A percentile compares a stretch with the other conserved stretches of the same genome.
phyloP scores from a whole-genome alignment of 2,113 vertebrate species.

The Eurypyga helias region DNA sequence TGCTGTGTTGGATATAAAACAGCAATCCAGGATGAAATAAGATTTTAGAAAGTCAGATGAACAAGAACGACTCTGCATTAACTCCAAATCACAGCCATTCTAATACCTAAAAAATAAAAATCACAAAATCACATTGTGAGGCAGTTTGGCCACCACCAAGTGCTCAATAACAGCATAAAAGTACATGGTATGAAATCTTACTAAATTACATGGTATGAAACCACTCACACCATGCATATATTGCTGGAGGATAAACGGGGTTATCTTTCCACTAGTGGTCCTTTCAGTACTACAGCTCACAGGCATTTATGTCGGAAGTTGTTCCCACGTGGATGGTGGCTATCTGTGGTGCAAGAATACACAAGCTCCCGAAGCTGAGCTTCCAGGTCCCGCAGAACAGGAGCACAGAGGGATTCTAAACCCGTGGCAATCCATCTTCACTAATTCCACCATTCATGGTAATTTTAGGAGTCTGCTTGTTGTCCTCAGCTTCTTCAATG shows the following conservation, averaged over 20 bases:
- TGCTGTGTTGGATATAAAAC: not conserved
- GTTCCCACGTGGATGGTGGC: not conserved
- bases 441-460: not conserved
- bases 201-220: slow-evolving; percentile 9
- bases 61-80: not conserved
- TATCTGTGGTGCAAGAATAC: not conserved
- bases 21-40: not conserved
- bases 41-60: not conserved
- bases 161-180: not conserved
- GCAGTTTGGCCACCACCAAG: not conserved
- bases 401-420: slow-evolving; percentile 1
- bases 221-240: not conserved
- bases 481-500: slow-evolving; percentile 51
- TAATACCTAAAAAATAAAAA: not conserved
- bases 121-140: not conserved
- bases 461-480: slow-evolving; percentile 50
- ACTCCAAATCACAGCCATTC: not conserved
- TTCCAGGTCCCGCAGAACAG: not conserved
- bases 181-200: slow-evolving; percentile 22
- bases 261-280: not conserved
- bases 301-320: not conserved
- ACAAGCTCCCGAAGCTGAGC: not conserved
- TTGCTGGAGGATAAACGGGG: not conserved
- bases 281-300: not conserved
- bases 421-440: slow-evolving; percentile 16